These are phyloP conservation scores for Bombyx mandarina DNA, from an alignment of 1,140 invertebrate species.

Conservation along the genomic window DNA sequence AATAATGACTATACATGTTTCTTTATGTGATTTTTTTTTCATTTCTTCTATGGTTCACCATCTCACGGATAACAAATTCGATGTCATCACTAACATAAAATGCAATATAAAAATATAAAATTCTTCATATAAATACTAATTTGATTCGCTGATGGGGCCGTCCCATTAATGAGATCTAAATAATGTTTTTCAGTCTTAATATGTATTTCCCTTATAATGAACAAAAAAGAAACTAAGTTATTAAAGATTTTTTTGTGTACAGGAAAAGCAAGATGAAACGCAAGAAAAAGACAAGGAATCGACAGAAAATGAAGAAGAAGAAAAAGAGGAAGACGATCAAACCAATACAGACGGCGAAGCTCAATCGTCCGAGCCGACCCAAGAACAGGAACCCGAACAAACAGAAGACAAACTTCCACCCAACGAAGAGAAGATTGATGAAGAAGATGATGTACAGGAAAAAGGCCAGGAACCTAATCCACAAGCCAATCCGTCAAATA, in stretches of 20 bases:
- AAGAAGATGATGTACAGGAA: constrained; percentile 74
- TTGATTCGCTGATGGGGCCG: too few species aligned
- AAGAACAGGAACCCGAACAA: constrained; percentile 29
- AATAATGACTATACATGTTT: too few species aligned
- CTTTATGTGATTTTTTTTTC: too few species aligned
- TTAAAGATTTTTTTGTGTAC: not conserved
- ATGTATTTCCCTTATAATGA: too few species aligned
- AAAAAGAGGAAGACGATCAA: not conserved
- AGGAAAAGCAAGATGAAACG: constrained; percentile 4
- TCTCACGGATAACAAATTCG: too few species aligned
- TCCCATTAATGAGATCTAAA: too few species aligned
- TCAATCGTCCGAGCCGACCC: constrained; percentile 30
- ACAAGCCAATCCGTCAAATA: constrained; percentile 71
- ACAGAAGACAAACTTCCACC: constrained; percentile 44
- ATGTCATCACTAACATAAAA: too few species aligned
- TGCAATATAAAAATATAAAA: too few species aligned
- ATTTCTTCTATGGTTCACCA: too few species aligned
- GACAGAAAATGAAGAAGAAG: not conserved
- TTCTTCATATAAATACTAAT: too few species aligned
- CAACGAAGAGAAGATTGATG: constrained; percentile 60
- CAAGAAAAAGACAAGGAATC: constrained; percentile 9
- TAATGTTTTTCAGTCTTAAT: too few species aligned
- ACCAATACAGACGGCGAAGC: not conserved
- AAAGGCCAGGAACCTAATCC: constrained; percentile 79
- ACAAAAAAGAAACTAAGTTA: too few species aligned